These are phyloP conservation scores for Acromyrmex charruanus DNA, from an alignment of 1,140 invertebrate genomes.

Conservation along the genomic window DNA sequence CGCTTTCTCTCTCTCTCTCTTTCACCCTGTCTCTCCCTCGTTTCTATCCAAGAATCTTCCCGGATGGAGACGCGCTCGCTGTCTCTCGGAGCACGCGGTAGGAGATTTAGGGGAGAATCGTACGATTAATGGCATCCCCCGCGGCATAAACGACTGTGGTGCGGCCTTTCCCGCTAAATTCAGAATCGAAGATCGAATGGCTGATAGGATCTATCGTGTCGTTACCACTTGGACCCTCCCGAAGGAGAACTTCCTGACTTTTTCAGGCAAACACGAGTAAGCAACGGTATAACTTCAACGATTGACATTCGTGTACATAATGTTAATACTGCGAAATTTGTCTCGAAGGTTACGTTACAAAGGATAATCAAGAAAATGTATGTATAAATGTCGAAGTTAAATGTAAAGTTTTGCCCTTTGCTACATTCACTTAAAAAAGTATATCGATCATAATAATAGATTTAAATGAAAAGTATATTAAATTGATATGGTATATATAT, in stretches of 20 bases:
- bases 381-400: not conserved
- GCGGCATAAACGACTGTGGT: constrained; percentile 68
- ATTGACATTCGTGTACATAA: not conserved
- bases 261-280: not conserved
- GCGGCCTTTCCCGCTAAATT: constrained; percentile 62
- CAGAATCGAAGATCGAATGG: constrained; percentile 63
- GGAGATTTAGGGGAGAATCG: constrained; percentile 81
- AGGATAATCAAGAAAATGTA: not conserved
- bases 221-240: constrained; percentile 39
- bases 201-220: constrained; percentile 63
- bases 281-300: not conserved
- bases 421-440: not conserved
- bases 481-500: too few relatives aligned
- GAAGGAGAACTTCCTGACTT: not conserved
- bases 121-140: constrained; percentile 80
- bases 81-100: constrained; percentile 66
- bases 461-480: not conserved
- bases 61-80: constrained; percentile 71
- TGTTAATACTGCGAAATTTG: not conserved
- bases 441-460: not conserved
- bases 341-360: not conserved
- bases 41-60: constrained; percentile 70
- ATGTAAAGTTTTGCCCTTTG: not conserved
- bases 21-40: constrained; percentile 64
- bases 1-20: constrained; percentile 60